Evolutionary conservation across 1,140 invertebrate genomes (phyloP), one percentile per base, ranked within the genome.

Genomic region (Drosophila santomea): DNA sequence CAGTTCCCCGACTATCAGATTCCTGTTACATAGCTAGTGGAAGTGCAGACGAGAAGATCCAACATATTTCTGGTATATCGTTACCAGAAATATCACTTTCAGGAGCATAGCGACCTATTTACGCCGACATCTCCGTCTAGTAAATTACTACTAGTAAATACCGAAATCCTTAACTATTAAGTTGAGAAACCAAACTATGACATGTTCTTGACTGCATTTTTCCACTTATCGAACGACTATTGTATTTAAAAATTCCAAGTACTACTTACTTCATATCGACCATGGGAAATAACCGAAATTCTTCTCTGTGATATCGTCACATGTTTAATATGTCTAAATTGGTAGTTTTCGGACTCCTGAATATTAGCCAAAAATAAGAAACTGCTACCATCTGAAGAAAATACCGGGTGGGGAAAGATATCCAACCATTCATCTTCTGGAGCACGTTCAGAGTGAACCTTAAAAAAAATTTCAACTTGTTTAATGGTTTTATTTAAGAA

Each of bases 321-420:
- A 90, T 97, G 96, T 80, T 97, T 97, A 84, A 98, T 97, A 93
- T 98, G 97, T 32, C 96, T 97, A 93, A 96, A 98, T 86, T 96
- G 95, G 80, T 97, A 96, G 44, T 95, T 94, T 6, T 94, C 95
- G 10, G 95, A 96, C 86, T 98, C 97, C 80, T 96, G 96, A 23
- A 97, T 95, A 17, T 96, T 95, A 1, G 97, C 95, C 44, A 97
- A 94, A 54, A 97, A 93, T 51, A 98, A 94, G 93, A 98, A 98
- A 64, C 95, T 96, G 85, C 96, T 95, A 2, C 97, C 97, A 85
- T 97, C 96, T 20, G 95, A 94, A 0, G 96, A 95, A 93, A 97
- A 98, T 14, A 98, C 93, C 12, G 97, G 97, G 90, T 96, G 95
- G 38, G 96, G 96, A 90, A 97, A 95, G 14, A 97, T 95, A 73